These are phyloP conservation scores for Ptiloglossa arizonensis DNA, from an alignment of 1,140 invertebrate genomes.

Conservation along the genomic window DNA sequence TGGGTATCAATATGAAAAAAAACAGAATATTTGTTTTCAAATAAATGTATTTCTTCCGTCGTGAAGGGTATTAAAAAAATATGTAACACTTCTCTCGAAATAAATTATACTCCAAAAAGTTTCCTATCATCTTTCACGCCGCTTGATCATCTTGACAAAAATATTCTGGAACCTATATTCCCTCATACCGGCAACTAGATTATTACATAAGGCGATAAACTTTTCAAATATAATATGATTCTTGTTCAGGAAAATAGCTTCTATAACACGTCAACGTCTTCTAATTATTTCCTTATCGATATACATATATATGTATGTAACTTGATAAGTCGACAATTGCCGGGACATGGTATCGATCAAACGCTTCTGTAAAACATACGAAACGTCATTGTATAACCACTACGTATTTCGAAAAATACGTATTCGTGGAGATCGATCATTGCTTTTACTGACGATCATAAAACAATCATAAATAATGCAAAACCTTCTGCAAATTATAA, in stretches of 20 bases:
- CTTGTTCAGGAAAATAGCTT: not conserved
- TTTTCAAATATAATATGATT: conserved; percentile 14
- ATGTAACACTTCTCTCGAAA: conserved; percentile 45
- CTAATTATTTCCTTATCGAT: not conserved
- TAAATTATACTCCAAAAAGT: conserved; percentile 44
- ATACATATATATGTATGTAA: too few relatives aligned
- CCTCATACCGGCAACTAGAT: conserved; percentile 12
- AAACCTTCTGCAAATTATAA: not conserved
- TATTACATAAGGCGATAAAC: conserved; percentile 20
- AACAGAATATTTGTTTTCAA: not conserved
- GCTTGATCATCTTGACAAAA: conserved; percentile 1
- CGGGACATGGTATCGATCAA: not conserved
- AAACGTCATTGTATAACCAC: conserved; percentile 20
- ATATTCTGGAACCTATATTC: conserved; percentile 8
- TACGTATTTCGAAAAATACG: not conserved
- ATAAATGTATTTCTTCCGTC: conserved; percentile 34
- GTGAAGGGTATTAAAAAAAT: conserved; percentile 47
- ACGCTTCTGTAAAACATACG: conserved; percentile 10
- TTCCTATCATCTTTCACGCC: not conserved
- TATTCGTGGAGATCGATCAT: not conserved
- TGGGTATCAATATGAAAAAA: not conserved
- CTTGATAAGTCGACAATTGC: conserved; percentile 5
- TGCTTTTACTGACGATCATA: not conserved
- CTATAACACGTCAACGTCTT: not conserved
- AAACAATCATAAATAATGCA: not conserved